Base-by-base conservation (phyloP, 1,140 invertebrate genomes). In the Ips typographus region DNA sequence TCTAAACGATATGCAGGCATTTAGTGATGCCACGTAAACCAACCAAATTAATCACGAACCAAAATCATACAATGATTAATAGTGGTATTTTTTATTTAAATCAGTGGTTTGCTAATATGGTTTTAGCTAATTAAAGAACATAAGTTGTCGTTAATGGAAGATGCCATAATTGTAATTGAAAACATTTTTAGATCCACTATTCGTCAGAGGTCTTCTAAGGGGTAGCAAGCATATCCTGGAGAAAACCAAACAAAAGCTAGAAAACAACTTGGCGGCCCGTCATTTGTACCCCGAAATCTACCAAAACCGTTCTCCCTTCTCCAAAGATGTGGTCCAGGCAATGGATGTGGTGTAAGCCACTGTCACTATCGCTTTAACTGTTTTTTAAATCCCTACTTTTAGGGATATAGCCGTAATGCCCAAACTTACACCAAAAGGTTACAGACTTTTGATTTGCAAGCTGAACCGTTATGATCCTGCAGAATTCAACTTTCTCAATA, bases 391-490 rank as follows among this genome's bases (percentile, higher is more conserved):
- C 4, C 39, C 58, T 22, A 22, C 53, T 72, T 68, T 7, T 44
- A 76, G 76, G 6, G 71, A 65, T 39, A 84, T 85, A 80, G 82
- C 82, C 36, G 38, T 70, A 3, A 44, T 80, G 47, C 85, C 85
- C 0, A 81, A 83, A 71, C 76, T 78, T 65, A 86, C 85, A 1
- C 67, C 80, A 22, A 85, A 87, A 71, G 85, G 85, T 0, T 83
- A 84, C 76, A 80, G 83, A 72, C 80, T 88, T 4, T 77, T 85
- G 2, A 70, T 86, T 4, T 86, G 86, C 77, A 80, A 84, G 6
- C 74, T 88, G 22, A 74, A 80, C 0, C 83, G 85, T 52, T 78
- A 76, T 42, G 85, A 87, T 74, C 82, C 85, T 43, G 82, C 81
- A 53, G 84, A 85, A 70, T 76, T 87, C 61, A 82, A 83, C 73